A percentile compares a stretch with the other conserved stretches of the same genome.
Evolutionary conservation across 2,888 invertebrate species (phyloP).

Genomic region (Eupelmus urozonus): DNA sequence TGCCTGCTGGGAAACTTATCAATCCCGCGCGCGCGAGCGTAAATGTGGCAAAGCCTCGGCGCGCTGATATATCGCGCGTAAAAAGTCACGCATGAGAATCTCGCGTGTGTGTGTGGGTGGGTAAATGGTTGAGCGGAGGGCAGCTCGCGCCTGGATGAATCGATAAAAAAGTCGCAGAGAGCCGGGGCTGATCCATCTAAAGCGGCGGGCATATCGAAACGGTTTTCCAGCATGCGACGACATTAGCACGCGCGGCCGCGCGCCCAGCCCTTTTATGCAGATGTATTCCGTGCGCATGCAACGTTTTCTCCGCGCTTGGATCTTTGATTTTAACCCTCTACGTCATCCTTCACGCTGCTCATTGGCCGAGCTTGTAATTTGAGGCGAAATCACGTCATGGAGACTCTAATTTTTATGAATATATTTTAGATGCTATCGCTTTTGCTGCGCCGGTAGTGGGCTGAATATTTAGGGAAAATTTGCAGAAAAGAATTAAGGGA

Average conservation of each 20-base stretch:
- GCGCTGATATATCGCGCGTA: conserved; percentile 28
- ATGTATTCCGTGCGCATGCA: conserved; percentile 23
- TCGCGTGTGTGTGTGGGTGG: neutral
- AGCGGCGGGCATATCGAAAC: conserved; percentile 47
- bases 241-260: conserved; percentile 19
- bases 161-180: conserved; percentile 48
- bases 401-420: no score
- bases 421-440: no score
- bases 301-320: no score
- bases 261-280: conserved; percentile 42
- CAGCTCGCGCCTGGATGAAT: conserved; percentile 10
- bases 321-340: neutral
- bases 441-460: no score
- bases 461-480: no score
- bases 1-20: conserved; percentile 29
- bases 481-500: no score
- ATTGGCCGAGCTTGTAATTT: no score
- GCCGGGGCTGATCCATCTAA: conserved; percentile 10
- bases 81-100: conserved; percentile 53
- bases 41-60: conserved; percentile 24
- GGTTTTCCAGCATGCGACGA: conserved; percentile 54
- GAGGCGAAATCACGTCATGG: no score
- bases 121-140: neutral
- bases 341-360: neutral
- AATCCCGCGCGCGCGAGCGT: conserved; percentile 33